Conservation (phyloP, 2,113 vertebrate species). For the Tautogolabrus adspersus region DNA sequence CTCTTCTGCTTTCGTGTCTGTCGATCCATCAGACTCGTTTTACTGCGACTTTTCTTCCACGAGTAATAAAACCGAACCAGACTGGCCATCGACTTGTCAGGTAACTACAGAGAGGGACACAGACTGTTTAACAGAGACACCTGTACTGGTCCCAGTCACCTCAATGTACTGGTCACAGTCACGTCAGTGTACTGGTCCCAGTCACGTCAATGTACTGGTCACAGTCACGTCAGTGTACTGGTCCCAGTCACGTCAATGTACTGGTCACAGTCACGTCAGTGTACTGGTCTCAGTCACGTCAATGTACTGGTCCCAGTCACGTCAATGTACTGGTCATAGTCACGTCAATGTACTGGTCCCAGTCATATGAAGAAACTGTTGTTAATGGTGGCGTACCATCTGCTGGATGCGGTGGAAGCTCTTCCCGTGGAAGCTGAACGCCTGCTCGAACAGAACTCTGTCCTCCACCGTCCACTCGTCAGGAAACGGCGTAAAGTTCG, state of each 20-base stretch:
- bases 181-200: too few relatives aligned
- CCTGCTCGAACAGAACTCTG: constrained; percentile 95
- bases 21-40: constrained; percentile 97
- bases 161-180: not conserved
- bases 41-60: constrained; percentile 98
- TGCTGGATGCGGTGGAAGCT: constrained; percentile 97
- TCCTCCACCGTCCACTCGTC: constrained; percentile 99
- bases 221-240: too few relatives aligned
- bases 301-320: too few relatives aligned
- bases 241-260: too few relatives aligned
- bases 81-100: constrained; percentile 96
- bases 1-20: constrained; percentile 94
- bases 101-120: constrained; percentile 83
- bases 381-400: constrained; percentile 83
- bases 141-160: too few relatives aligned
- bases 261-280: too few relatives aligned
- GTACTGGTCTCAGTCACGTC: too few relatives aligned
- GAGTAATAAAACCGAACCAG: constrained; percentile 98
- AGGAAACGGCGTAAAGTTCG: constrained; percentile 97
- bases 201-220: too few relatives aligned
- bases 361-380: not conserved
- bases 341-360: too few relatives aligned
- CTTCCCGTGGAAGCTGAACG: constrained; percentile 97
- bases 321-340: not conserved
- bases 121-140: not conserved